Evolutionary conservation across 1,140 invertebrate genomes (phyloP).

Genomic region (Bombus superbus): DNA sequence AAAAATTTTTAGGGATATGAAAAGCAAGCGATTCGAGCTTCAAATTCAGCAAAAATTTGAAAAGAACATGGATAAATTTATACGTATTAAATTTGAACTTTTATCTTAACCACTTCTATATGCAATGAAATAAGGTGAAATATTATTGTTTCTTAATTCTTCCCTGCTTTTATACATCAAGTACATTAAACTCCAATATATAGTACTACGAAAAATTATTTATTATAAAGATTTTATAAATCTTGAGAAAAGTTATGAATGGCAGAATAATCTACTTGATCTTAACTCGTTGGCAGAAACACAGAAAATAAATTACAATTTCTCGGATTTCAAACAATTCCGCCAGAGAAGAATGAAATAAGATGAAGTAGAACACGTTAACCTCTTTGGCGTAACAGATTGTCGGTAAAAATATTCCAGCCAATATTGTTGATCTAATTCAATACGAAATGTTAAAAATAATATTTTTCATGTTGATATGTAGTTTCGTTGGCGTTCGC

Average conservation of each 20-base stretch:
- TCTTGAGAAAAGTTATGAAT: background rate
- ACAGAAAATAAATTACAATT: background rate
- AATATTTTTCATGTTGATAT: conserved; percentile 58
- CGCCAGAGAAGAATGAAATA: background rate
- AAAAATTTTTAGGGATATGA: background rate
- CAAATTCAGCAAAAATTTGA: background rate
- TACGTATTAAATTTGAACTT: background rate
- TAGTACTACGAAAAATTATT: background rate
- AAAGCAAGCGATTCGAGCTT: background rate
- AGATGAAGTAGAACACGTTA: conserved; percentile 3
- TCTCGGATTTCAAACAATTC: background rate
- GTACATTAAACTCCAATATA: background rate
- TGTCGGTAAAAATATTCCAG: conserved; percentile 50
- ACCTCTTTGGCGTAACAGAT: conserved; percentile 35
- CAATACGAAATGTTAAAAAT: conserved; percentile 62
- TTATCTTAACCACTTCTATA: background rate
- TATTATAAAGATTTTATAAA: background rate
- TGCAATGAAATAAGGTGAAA: background rate
- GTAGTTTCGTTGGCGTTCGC: conserved; percentile 20
- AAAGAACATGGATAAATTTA: background rate
- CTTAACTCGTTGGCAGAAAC: too few species aligned
- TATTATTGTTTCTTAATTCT: background rate
- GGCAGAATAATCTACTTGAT: background rate
- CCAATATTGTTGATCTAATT: conserved; percentile 14
- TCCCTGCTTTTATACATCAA: background rate